Evolutionary conservation across 1,140 invertebrate species (phyloP), one percentile per base, ranked within the genome.

Genomic region (Orussus abietinus): DNA sequence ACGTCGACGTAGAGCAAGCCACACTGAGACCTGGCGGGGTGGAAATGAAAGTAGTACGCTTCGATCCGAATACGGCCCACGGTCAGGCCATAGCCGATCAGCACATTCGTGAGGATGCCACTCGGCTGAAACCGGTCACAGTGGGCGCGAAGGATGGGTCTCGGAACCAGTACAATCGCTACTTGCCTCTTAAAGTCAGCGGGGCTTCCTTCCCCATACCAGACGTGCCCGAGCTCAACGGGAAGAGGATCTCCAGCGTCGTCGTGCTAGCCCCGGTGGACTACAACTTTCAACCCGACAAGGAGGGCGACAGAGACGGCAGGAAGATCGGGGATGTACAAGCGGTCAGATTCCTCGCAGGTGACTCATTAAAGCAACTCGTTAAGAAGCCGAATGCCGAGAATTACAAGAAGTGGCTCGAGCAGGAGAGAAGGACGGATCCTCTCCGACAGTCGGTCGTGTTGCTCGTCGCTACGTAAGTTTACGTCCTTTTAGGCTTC

Each of bases 41-140:
- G 11, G 85, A 90, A 69, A 86, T 90, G 77, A 90, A 90, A 76
- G 86, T 90, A 28, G 85, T 90, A 18, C 81, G 82, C 44, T 90
- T 86, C 50, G 81, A 90, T 67, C 83, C 85, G 1, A 77, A 79
- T 45, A 86, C 84, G 38, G 73, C 78, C 12, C 80, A 87, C 72
- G 85, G 84, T 43, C 79, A 84, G 51, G 72, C 78, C 38, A 70
- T 89, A 5, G 84, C 84, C 13, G 79, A 84, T 41, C 77, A 80
- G 38, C 88, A 88, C 52, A 77, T 89, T 21, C 76, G 81, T 45
- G 76, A 84, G 22, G 82, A 84, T 56, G 84, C 86, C 4, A 85
- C 82, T 1, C 79, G 83, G 44, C 67, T 89, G 9, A 80, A 85
- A 32, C 81, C 87, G 7, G 85, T 89, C 1, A 76, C 80, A 15